phyloP scores from a whole-genome alignment of 2,888 invertebrate species.

The Drosophila pseudotalamancana region DNA sequence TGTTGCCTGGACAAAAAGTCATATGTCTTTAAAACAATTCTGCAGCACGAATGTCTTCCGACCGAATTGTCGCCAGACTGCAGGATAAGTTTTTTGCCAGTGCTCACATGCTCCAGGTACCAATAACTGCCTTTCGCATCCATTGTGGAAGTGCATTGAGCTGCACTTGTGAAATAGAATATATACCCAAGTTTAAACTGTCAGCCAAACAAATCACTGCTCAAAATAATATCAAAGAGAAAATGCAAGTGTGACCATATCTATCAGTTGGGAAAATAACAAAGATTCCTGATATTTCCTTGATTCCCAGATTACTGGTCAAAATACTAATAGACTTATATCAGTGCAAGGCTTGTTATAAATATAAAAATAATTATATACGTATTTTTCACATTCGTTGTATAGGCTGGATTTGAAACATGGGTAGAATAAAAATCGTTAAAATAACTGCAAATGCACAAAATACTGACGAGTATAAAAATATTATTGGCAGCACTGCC shows the following conservation, averaged over 20 bases:
- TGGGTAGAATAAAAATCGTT: not conserved
- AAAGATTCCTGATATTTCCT: not conserved
- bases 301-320: too few species aligned
- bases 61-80: slow-evolving; percentile 63
- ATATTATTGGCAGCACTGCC: not conserved
- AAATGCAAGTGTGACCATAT: slow-evolving; percentile 13
- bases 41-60: slow-evolving; percentile 71
- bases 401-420: too few species aligned
- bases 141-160: slow-evolving; percentile 16
- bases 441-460: not conserved
- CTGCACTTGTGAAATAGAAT: not conserved
- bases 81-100: slow-evolving; percentile 28
- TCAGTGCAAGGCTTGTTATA: not conserved
- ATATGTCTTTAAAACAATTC: slow-evolving; percentile 42
- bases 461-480: not conserved
- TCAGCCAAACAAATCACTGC: slow-evolving; percentile 10
- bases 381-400: too few species aligned
- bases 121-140: slow-evolving; percentile 19
- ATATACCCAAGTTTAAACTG: not conserved
- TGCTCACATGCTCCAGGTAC: slow-evolving; percentile 51
- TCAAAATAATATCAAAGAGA: not conserved
- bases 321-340: not conserved
- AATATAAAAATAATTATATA: too few species aligned
- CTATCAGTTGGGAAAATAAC: not conserved
- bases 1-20: slow-evolving; percentile 76